These are phyloP conservation scores for Drosophila triauraria DNA, from an alignment of 1,140 invertebrate species.

Conservation along the genomic window DNA sequence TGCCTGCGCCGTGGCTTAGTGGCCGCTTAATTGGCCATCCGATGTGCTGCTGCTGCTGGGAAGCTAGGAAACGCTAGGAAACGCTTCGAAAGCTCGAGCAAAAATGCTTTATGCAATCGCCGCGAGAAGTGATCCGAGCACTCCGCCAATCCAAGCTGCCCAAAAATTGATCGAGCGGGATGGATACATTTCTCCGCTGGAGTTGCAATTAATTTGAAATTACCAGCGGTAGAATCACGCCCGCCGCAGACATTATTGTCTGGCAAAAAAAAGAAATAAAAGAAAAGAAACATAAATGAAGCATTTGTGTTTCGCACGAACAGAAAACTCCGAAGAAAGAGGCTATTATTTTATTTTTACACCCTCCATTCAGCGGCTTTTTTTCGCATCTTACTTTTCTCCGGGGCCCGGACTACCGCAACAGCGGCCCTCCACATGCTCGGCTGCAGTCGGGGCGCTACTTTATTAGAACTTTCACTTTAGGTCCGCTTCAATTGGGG, in stretches of 20 bases:
- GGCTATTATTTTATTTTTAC: constrained; percentile 47
- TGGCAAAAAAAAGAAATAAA: constrained; percentile 1
- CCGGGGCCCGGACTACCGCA: constrained; percentile 68
- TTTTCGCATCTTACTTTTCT: constrained; percentile 55
- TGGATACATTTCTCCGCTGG: constrained; percentile 26
- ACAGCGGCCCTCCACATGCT: constrained; percentile 41
- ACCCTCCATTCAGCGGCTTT: constrained; percentile 39
- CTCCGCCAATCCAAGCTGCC: background rate
- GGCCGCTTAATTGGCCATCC: constrained; percentile 68
- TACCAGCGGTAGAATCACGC: constrained; percentile 35
- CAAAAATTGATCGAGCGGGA: constrained; percentile 19
- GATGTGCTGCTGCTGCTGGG: constrained; percentile 29
- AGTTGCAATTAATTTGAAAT: constrained; percentile 53
- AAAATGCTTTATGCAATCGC: constrained; percentile 43
- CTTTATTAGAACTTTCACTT: constrained; percentile 82
- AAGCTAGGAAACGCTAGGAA: constrained; percentile 26
- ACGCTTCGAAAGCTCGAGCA: constrained; percentile 16
- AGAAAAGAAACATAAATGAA: constrained; percentile 48
- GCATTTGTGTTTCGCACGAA: constrained; percentile 47
- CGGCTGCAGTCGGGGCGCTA: constrained; percentile 21
- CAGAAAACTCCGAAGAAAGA: constrained; percentile 25
- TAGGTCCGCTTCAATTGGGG: constrained; percentile 69
- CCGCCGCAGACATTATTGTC: constrained; percentile 41
- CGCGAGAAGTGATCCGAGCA: constrained; percentile 4
- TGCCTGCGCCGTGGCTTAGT: constrained; percentile 36